Evolutionary conservation across 2,113 vertebrate genomes (phyloP).

Genomic region (Crotophaga sulcirostris): DNA sequence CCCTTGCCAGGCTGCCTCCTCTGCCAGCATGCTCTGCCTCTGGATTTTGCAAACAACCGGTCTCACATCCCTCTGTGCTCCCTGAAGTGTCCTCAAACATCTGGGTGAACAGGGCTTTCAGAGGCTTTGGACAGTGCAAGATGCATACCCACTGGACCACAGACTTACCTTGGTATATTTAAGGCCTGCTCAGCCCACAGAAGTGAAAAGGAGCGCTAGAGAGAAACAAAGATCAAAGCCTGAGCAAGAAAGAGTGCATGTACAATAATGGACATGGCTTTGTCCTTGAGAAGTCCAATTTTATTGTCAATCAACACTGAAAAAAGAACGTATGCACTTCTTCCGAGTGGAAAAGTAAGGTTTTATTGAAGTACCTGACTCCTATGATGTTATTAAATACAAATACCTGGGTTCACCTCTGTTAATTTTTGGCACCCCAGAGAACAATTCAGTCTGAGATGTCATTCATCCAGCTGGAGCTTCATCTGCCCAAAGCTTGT

Average conservation of each 20-base stretch:
- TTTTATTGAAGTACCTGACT: not conserved
- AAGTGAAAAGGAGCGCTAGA: not conserved
- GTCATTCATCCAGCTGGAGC: not conserved
- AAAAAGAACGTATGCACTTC: not conserved
- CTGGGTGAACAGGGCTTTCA: not conserved
- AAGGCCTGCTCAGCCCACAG: not conserved
- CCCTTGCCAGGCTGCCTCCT: not conserved
- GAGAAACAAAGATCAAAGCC: too few relatives aligned
- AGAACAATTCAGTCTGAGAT: not conserved
- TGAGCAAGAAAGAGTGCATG: not conserved
- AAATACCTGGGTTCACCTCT: not conserved
- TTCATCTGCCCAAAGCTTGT: not conserved
- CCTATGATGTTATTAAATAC: not conserved
- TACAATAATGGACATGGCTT: not conserved
- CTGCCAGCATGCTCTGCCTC: fast-evolving
- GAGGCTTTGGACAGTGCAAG: not conserved
- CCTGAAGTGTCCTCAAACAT: not conserved
- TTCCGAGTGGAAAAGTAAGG: not conserved
- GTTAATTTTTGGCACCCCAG: not conserved
- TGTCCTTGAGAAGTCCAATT: not conserved
- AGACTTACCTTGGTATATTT: fast-evolving
- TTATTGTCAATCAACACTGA: not conserved
- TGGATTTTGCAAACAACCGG: not conserved
- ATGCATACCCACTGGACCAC: fast-evolving
- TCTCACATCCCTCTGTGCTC: not conserved